Conservation (phyloP, 1,140 invertebrate species). For the Geopemphigus sp. region DNA sequence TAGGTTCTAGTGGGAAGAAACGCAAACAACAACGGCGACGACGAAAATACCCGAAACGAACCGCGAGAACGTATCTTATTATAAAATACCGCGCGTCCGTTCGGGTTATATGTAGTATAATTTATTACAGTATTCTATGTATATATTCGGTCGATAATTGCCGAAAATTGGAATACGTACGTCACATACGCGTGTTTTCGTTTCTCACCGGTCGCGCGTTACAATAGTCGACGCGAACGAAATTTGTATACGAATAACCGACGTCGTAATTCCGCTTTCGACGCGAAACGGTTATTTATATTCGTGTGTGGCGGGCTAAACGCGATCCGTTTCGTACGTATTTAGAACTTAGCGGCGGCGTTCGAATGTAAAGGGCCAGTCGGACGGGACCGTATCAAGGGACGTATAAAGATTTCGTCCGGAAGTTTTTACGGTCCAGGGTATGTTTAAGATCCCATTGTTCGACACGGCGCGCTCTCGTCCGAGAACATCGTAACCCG, state of each 20-base stretch:
- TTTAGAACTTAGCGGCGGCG: no score
- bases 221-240: background rate
- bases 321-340: no score
- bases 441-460: no score
- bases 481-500: no score
- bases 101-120: background rate
- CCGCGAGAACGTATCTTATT: constrained; percentile 15
- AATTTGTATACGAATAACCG: background rate
- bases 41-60: background rate
- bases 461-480: no score
- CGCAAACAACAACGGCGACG: background rate
- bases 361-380: no score
- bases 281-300: no score
- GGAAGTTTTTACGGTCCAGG: no score
- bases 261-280: no score
- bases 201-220: background rate
- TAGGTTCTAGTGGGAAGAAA: background rate
- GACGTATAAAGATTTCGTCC: no score
- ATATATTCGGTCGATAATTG: constrained; percentile 13
- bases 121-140: background rate
- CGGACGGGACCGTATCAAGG: no score
- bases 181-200: background rate
- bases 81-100: background rate
- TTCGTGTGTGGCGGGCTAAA: no score
- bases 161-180: background rate